These are phyloP conservation scores for Drosophila quinaria DNA, from an alignment of 2,888 invertebrate genomes.

Conservation along the genomic window DNA sequence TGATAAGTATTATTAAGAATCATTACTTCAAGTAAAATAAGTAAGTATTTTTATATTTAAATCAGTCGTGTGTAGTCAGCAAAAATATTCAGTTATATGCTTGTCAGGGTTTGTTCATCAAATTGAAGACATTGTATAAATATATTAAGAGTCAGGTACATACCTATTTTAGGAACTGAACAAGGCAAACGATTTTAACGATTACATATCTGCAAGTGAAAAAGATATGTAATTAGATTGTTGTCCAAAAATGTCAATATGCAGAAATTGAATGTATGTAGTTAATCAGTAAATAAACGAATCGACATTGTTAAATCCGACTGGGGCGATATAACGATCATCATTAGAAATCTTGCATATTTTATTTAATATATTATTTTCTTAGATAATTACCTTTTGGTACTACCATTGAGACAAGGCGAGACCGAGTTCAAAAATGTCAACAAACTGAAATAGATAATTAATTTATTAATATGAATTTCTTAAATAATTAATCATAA, in stretches of 20 bases:
- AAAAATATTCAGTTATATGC: slow-evolving; percentile 58
- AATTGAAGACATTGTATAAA: not conserved
- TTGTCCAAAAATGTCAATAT: not conserved
- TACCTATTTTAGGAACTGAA: slow-evolving; percentile 24
- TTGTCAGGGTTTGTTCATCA: slow-evolving; percentile 46
- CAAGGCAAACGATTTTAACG: not conserved
- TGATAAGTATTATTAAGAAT: not conserved
- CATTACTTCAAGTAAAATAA: not conserved
- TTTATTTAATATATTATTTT: not conserved
- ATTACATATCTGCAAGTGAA: slow-evolving; percentile 18
- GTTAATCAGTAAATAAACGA: slow-evolving; percentile 45
- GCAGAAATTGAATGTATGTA: not conserved
- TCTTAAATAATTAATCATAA: not conserved
- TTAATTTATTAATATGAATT: not conserved
- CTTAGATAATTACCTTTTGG: slow-evolving; percentile 34
- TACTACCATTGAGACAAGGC: not conserved
- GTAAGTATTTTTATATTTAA: not conserved
- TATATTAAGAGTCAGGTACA: not conserved
- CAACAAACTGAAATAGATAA: slow-evolving; percentile 8
- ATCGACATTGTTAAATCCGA: slow-evolving; percentile 55
- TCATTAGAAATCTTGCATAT: slow-evolving; percentile 17
- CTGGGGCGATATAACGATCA: slow-evolving; percentile 58
- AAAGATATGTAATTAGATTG: not conserved
- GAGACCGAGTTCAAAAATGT: not conserved
- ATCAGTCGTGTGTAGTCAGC: slow-evolving; percentile 55